Conservation (phyloP, 2,797 vertebrate species). For the Pipistrellus pipistrellus region DNA sequence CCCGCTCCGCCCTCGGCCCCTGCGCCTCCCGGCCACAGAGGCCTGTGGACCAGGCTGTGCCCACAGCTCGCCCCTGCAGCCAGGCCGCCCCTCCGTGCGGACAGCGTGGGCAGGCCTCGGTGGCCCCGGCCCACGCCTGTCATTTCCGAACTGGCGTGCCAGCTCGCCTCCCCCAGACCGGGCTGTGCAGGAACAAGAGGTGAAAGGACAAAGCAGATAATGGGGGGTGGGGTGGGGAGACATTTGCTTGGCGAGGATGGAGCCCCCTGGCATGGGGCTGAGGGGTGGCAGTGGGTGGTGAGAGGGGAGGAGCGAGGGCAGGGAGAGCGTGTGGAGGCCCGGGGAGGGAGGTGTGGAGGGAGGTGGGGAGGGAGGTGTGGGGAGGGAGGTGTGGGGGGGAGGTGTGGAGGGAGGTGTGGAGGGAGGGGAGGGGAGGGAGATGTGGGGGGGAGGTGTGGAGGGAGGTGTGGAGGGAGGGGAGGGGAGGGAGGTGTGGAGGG, state of each 20-base stretch:
- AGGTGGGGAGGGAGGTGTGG: no score
- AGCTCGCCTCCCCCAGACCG: not conserved
- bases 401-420: no score
- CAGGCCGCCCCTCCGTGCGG: not conserved
- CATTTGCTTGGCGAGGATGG: not conserved
- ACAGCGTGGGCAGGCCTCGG: rapidly evolving
- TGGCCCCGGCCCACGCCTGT: rapidly evolving
- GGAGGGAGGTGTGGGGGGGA: no score
- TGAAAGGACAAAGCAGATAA: not conserved
- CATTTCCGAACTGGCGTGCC: not conserved
- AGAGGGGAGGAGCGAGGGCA: not conserved
- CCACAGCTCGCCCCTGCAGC: not conserved
- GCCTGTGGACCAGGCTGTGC: no score
- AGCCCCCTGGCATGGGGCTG: not conserved
- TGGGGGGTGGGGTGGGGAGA: not conserved
- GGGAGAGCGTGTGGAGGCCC: not conserved
- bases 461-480: no score
- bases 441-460: no score
- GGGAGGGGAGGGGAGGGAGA: no score
- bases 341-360: no score
- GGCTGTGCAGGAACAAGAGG: not conserved
- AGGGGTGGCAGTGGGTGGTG: not conserved
- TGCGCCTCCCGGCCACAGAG: not conserved
- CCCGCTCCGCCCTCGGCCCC: not conserved
- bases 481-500: no score